Evolutionary conservation across 2,888 invertebrate species (phyloP).

Genomic region (Drosophila mercatorum): DNA sequence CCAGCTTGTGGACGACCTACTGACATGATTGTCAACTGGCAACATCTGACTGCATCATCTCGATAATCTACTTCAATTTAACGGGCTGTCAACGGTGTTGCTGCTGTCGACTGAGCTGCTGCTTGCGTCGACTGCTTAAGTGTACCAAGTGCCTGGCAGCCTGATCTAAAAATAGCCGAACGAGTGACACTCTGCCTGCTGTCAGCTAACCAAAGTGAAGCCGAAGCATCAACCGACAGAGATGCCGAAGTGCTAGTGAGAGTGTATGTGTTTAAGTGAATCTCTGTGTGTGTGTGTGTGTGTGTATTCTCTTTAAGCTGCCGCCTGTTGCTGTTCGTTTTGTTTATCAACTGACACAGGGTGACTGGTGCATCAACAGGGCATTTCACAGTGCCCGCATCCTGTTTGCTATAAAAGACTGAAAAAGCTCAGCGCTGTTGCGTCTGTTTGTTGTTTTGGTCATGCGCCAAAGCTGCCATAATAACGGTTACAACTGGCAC

Average conservation of each 20-base stretch:
- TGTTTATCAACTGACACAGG: constrained; percentile 43
- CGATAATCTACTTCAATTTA: constrained; percentile 52
- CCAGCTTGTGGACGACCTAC: constrained; percentile 33
- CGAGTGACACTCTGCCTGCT: constrained; percentile 36
- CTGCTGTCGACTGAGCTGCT: constrained; percentile 15
- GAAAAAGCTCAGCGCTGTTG: constrained; percentile 46
- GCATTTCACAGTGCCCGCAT: constrained; percentile 25
- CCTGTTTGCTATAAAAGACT: constrained; percentile 49
- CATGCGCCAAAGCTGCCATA: constrained; percentile 67
- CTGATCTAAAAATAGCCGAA: constrained; percentile 41
- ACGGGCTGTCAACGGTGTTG: constrained; percentile 36
- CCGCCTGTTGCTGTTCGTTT: constrained; percentile 51
- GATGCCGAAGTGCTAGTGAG: neutral
- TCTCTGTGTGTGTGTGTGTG: neutral
- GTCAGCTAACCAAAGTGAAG: constrained; percentile 14
- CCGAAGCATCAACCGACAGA: constrained; percentile 7
- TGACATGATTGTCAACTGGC: constrained; percentile 55
- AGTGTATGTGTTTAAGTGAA: neutral
- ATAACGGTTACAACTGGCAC: constrained; percentile 30
- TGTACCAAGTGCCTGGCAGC: constrained; percentile 10
- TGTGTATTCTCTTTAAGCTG: neutral
- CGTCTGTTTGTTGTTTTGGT: constrained; percentile 40
- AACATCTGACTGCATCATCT: constrained; percentile 33
- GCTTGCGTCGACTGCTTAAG: constrained; percentile 6
- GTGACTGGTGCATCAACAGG: constrained; percentile 34